Evolutionary conservation across 1,140 invertebrate species (phyloP), one percentile per base, ranked within the genome.

Genomic region (Nylanderia fulva): DNA sequence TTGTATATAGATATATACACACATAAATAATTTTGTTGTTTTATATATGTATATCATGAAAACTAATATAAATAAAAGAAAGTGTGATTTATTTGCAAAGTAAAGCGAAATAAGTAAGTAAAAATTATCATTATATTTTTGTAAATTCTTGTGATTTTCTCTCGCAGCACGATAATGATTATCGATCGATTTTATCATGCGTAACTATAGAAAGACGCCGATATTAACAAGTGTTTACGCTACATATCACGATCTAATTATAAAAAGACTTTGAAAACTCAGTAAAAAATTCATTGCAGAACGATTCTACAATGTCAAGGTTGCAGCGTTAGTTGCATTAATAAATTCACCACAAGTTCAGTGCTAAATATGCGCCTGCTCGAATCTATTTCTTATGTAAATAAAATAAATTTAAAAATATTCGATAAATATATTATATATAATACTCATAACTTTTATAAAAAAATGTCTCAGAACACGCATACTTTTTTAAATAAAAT

Each of bases 121-220:
- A 13, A 36, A 33, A 9, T 76, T 27, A 63, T 75, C 42, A 75
- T 21, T 63, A 2, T 45, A 29, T 76, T n/a, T n/a, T n/a, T n/a
- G n/a, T 18, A 13, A 27, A 61, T 3, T 13, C 18, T 33, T 15
- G 15, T 4, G 9, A 33, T 36, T 74, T 13, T 36, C 36, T 42
- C 36, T 54, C 8, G 52, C 21, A 39, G 6, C 18, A 29, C 7
- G 48, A 71, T 80, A 69, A 80, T 71, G 11, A 21, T 71, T 69
- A 71, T 69, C 48, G 18, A 33, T 15, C 15, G 18, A 80, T 69
- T 18, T 80, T 71, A 71, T 69, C 64, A 42, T 6, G 7, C 45
- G 21, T 56, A 33, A 69, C 2, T 21, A n/a, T n/a, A 48, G 18
- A 71, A 33, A 39, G 11, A 7, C 9, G 42, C 7, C 13, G 7